Evolutionary conservation across 2,797 vertebrate genomes (phyloP), one percentile per base, ranked within the genome.

Genomic region (Enteromius unitaeniatus): DNA sequence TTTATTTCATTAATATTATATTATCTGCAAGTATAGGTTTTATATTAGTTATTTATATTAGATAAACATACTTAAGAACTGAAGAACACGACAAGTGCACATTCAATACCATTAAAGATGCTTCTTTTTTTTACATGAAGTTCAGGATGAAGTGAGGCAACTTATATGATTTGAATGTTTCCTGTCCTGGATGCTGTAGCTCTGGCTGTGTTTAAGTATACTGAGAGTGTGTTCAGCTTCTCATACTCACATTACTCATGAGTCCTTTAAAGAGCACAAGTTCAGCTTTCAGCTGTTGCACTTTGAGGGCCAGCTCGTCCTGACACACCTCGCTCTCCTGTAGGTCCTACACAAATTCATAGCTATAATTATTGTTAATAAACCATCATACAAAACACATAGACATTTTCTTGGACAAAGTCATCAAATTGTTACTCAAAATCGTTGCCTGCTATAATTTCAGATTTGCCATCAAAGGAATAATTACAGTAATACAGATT

Each of bases 221-320:
- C 15, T 45, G n/a, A 34, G 31, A 55, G 21, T 74, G 23, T 83
- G 77, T 40, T 81, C 40, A 15, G 70, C 31, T 21, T 51, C 73
- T 67, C 76, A 49, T 11, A 92, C 97, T 97, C 92, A 99, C 98
- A 21, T 99, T 99, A 93, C 97, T 99, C 97, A 99, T 98, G 88
- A 99, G 95, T 82, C 98, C 97, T 92, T 99, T 99, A 93, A 99
- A 99, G 89, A 99, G 96, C 76, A 99, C 98, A 70, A 99, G 93
- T 90, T 99, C 98, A 0, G 96, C 96, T 91, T 99, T 99, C 86
- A 99, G 93, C 91, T 98, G 97, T 91, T 99, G 95, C 85, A 99
- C 97, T 92, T 97, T 95, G 91, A 97, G 93, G 47, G 96, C 96
- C 85, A 99, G 93, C 88, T 99, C 98, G 55, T 99, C 98, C 88